A percentile compares a stretch with the other conserved stretches of the same genome.
Evolutionary conservation across 1,140 invertebrate species (phyloP).

Genomic region (Ruditapes philippinarum): DNA sequence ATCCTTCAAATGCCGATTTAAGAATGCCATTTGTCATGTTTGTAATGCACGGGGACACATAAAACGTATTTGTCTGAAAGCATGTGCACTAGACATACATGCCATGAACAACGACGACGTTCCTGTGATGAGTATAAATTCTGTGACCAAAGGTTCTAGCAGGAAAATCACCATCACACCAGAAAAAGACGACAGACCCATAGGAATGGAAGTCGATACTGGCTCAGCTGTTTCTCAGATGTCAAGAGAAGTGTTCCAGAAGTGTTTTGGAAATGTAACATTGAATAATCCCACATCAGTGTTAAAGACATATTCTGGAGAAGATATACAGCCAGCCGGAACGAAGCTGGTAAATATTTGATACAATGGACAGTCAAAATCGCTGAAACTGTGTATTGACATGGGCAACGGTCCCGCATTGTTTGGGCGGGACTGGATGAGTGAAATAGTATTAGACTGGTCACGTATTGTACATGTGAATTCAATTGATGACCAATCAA

Average conservation of each 20-base stretch:
- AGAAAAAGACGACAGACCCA: neutral
- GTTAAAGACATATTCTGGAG: neutral
- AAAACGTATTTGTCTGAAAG: neutral
- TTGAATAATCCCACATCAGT: neutral
- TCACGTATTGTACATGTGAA: neutral
- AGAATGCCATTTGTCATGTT: neutral
- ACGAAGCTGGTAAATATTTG: neutral
- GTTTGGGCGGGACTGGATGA: slow-evolving; percentile 63
- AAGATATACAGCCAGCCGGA: slow-evolving; percentile 26
- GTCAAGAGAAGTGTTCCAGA: neutral
- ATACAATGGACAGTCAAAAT: slow-evolving; percentile 33
- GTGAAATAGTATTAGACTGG: slow-evolving; percentile 43
- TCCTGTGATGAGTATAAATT: neutral
- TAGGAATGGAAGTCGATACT: slow-evolving; percentile 5
- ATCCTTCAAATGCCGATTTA: neutral
- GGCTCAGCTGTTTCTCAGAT: neutral
- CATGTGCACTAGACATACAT: neutral
- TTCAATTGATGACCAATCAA: neutral
- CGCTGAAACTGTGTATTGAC: slow-evolving; percentile 43
- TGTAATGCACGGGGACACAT: neutral
- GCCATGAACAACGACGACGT: neutral
- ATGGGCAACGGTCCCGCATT: slow-evolving; percentile 19
- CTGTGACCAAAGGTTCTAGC: neutral
- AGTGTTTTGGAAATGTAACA: neutral
- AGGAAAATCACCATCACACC: neutral